Percentiles rank a stretch among this genome's conserved stretches.
Conservation (phyloP, 2,113 vertebrate genomes). For the Pomatorhinus ruficollis region DNA sequence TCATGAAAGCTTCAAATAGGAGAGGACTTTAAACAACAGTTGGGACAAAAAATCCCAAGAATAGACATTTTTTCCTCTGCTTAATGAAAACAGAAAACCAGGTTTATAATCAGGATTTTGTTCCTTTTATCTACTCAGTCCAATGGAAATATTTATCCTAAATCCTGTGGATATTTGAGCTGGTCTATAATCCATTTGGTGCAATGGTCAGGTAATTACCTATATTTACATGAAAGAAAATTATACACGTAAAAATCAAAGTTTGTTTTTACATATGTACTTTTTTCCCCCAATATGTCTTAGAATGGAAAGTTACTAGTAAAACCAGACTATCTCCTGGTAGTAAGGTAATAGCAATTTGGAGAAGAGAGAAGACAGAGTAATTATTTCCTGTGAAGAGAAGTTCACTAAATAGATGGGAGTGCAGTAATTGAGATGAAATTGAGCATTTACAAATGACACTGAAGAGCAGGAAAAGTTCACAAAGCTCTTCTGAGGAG, state of each 20-base stretch:
- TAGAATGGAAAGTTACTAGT: neutral
- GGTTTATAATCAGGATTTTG: neutral
- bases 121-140: neutral
- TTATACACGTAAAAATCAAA: neutral
- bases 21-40: neutral
- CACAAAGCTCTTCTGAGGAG: neutral
- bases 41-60: rapidly evolving
- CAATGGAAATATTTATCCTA: neutral
- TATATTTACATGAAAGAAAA: neutral
- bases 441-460: neutral
- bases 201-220: neutral
- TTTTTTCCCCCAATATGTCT: neutral
- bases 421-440: neutral
- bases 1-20: neutral
- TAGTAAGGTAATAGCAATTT: neutral
- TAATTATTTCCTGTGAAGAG: neutral
- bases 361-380: neutral
- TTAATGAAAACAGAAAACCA: neutral
- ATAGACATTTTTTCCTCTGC: neutral
- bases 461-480: neutral
- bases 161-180: neutral
- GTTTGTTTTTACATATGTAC: neutral
- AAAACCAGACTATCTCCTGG: neutral
- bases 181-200: neutral
- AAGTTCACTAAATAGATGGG: neutral